Conservation (phyloP, 2,797 vertebrate genomes). For the Cetoscarus ocellatus region DNA sequence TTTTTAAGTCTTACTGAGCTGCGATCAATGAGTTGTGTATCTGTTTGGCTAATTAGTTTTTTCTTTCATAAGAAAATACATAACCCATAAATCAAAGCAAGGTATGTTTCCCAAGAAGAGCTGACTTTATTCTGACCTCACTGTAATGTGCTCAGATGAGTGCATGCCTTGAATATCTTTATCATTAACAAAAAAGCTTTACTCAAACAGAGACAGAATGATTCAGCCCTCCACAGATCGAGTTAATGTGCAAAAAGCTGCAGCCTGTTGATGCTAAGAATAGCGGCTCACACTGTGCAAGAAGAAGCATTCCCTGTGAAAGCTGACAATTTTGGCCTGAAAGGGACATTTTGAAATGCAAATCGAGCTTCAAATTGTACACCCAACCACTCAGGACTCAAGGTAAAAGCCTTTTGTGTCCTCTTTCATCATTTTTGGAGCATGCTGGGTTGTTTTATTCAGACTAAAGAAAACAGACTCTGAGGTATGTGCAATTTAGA, state of each 20-base stretch:
- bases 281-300: not conserved
- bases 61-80: slow-evolving; percentile 17
- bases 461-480: not conserved
- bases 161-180: not conserved
- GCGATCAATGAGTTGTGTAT: slow-evolving; percentile 14
- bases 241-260: not conserved
- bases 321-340: slow-evolving; percentile 20
- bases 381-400: slow-evolving; percentile 2
- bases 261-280: slow-evolving; percentile 26
- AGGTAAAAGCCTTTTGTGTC: not conserved
- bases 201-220: not conserved
- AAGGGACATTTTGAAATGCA: slow-evolving; percentile 30
- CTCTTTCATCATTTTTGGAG: not conserved
- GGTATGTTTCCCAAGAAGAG: not conserved
- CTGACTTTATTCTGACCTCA: not conserved
- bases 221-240: not conserved
- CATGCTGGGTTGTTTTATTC: not conserved
- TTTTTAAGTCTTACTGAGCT: slow-evolving; percentile 7
- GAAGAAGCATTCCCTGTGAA: slow-evolving; percentile 4
- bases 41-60: slow-evolving; percentile 22
- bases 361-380: slow-evolving; percentile 11
- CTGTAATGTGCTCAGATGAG: not conserved
- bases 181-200: not conserved
- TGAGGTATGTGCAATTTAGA: not conserved
- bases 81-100: not conserved